Evolutionary conservation across 1,140 invertebrate genomes (phyloP), one percentile per base, ranked within the genome.

Genomic region (Diploscapter pachys): DNA sequence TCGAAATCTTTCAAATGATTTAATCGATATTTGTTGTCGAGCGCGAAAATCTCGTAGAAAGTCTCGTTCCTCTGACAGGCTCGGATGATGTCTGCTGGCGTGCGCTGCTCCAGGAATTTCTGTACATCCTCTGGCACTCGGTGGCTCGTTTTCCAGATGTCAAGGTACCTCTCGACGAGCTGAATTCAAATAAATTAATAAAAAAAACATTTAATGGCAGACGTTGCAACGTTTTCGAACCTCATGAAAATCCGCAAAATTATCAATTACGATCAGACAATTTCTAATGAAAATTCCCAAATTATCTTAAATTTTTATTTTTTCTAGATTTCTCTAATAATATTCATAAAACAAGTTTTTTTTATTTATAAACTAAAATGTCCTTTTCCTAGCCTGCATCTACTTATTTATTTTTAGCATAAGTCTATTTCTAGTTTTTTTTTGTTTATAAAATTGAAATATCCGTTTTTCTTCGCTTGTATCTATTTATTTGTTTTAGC

Each of bases 1-100:
- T 80, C 73, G 52, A 78, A 78, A 13, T 68, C 71, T 73, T 71
- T 67, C 49, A 79, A 31, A 48, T 79, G 67, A 63, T 80, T 79
- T 70, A 83, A 71, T 50, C 81, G 68, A 72, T 85, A 83, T 61
- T 85, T 84, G 64, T 79, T 78, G 67, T 84, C 83, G 56, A 84
- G 59, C 6, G 78, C 83, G 61, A 84, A 80, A 51, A 84, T 84
- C 49, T 80, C 75, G 76, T 84, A 84, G 55, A 84, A 79, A 2
- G 83, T 84, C 49, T 78, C 75, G 52, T 82, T 79, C 51, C 77
- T 63, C 6, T 63, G 73, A 59, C 83, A 84, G 2, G 79, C 82
- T n/a, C 76, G 66, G 65, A 84, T 85, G 65, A 84, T 63, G 56
- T 84, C 79, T 4, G 78, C 76, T 11, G 77, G 61, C 11, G 63